Base-by-base conservation (phyloP, 2,113 vertebrate species). In the Uria aalge region DNA sequence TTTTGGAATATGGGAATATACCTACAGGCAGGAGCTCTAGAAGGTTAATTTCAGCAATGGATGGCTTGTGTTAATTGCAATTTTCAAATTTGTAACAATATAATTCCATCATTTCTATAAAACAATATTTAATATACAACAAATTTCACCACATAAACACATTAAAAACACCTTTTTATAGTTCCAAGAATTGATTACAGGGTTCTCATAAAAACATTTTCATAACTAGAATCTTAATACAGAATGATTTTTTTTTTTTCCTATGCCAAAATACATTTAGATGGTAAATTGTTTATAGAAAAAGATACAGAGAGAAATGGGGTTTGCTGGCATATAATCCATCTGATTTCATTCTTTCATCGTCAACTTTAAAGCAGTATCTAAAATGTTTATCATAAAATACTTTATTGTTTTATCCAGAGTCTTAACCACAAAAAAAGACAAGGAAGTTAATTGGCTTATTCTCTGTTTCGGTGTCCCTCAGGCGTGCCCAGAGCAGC, bases 191-290 rank as follows among this genome's bases (percentile, higher is more conserved):
- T 95, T 94, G 97, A 98, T 98, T 98, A 98, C 98, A 98, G 76
- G 77, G 95, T 98, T 98, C 97, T 97, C 98, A 98, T 98, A 98
- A 98, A 98, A 98, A 97, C 97, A 98, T 98, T 97, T 98, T 97
- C 91, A 97, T 98, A 98, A 95, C 97, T 98, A 98, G 97, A 98
- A 96, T 98, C 96, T 98, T 97, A 98, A 96, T 98, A 98, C 98
- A 98, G 98, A 97, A 97, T 92, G 97, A 95, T 98, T 97, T 97
- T 66, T n/a, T n/a, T 40, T 95, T 97, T 95, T 98, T 98, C 98
- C 97, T 98, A 98, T 98, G 98, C 96, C 98, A 98, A 98, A 98
- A 98, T 98, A 98, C 98, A 98, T 98, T 98, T 98, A 98, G 94
- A 98, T 95, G 96, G 97, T 96, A 97, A 97, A 97, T 85, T 97